Conservation (phyloP, 2,797 vertebrate genomes). For the Masticophis lateralis region DNA sequence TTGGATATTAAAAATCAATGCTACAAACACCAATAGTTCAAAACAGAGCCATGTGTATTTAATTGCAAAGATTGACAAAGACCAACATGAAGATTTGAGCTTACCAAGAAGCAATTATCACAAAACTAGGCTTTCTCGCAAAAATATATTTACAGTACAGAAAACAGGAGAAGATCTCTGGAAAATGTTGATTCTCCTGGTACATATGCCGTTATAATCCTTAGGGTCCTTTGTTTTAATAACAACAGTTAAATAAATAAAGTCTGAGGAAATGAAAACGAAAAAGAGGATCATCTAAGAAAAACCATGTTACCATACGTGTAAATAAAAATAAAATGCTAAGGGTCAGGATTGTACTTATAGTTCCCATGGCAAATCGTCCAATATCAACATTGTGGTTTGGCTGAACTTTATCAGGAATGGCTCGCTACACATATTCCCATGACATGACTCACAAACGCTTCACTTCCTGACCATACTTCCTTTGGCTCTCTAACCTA, state of each 20-base stretch:
- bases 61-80: constrained; percentile 60
- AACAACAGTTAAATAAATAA: constrained; percentile 56
- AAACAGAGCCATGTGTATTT: constrained; percentile 51
- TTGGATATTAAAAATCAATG: background rate
- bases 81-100: constrained; percentile 57
- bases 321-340: constrained; percentile 59
- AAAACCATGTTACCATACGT: constrained; percentile 53
- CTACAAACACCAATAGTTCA: constrained; percentile 39
- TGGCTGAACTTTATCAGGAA: constrained; percentile 66
- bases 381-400: constrained; percentile 73
- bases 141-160: constrained; percentile 54
- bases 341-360: constrained; percentile 52
- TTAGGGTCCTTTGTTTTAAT: constrained; percentile 40
- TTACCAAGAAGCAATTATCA: constrained; percentile 62
- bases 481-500: constrained; percentile 59
- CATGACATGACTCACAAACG: constrained; percentile 69
- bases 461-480: constrained; percentile 70
- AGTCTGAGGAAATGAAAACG: constrained; percentile 40
- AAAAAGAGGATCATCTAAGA: constrained; percentile 29
- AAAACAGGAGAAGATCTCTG: constrained; percentile 60
- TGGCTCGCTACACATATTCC: constrained; percentile 61
- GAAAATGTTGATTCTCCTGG: constrained; percentile 54
- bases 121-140: constrained; percentile 59
- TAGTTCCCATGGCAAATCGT: constrained; percentile 72
- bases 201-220: constrained; percentile 27